A percentile compares a stretch with the other conserved stretches of the same genome.
phyloP scores from a whole-genome alignment of 2,888 invertebrate genomes.

The Meliscaeva auricollis region DNA sequence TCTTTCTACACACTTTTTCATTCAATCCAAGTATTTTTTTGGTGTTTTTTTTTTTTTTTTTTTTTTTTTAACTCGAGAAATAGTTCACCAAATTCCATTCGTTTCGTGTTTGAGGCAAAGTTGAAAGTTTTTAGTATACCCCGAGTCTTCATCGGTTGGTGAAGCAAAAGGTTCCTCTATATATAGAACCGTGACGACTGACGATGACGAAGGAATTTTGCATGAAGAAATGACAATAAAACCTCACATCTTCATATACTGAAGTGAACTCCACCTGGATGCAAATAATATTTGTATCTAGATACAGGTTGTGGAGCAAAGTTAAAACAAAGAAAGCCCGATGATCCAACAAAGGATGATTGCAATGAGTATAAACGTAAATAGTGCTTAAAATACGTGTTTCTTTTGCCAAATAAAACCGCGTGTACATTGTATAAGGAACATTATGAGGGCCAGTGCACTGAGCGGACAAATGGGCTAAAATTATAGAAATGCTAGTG shows the following conservation, averaged over 20 bases:
- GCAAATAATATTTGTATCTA: conserved; percentile 60
- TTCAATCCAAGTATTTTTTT: conserved; percentile 60
- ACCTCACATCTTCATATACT: conserved; percentile 60
- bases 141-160: conserved; percentile 23
- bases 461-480: neutral
- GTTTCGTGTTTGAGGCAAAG: conserved; percentile 73
- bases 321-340: conserved; percentile 42
- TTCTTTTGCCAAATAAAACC: conserved; percentile 50
- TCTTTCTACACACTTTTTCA: conserved; percentile 50
- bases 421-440: conserved; percentile 13
- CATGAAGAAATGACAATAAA: conserved; percentile 66
- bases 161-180: conserved; percentile 36
- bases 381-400: conserved; percentile 46
- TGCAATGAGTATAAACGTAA: conserved; percentile 44
- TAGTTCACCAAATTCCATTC: conserved; percentile 72
- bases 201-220: conserved; percentile 63
- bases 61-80: conserved; percentile 57
- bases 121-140: conserved; percentile 66
- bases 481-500: too few relatives aligned
- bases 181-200: conserved; percentile 45
- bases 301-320: conserved; percentile 39
- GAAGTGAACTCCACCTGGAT: conserved; percentile 58
- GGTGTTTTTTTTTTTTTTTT: neutral
- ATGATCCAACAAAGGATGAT: conserved; percentile 45
- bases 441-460: conserved; percentile 15